Conservation (phyloP, 2,888 invertebrate species). For the Drosophila vallismaia region DNA sequence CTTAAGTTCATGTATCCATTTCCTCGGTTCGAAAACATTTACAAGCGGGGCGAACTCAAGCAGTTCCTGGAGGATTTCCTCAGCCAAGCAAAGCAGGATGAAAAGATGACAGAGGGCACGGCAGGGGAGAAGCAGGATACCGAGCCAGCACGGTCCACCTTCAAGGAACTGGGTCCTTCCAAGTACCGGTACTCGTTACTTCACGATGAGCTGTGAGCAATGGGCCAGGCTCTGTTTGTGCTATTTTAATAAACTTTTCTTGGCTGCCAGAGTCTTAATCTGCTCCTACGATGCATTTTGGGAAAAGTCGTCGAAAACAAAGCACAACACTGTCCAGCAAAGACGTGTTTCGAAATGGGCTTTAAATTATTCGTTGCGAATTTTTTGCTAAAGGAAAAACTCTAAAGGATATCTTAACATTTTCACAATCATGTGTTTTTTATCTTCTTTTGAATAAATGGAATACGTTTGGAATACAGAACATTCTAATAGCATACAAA, state of each 20-base stretch:
- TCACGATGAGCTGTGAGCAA: slow-evolving; percentile 53
- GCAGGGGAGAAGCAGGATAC: neutral
- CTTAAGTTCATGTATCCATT: slow-evolving; percentile 50
- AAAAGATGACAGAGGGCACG: neutral
- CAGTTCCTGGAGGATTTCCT: slow-evolving; percentile 45
- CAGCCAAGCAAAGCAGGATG: neutral
- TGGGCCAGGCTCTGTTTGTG: slow-evolving; percentile 10
- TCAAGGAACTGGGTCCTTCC: slow-evolving; percentile 62
- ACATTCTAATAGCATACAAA: neutral
- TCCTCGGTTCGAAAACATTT: slow-evolving; percentile 40
- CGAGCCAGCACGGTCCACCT: slow-evolving; percentile 46
- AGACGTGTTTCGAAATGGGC: neutral
- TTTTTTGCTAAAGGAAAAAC: no score
- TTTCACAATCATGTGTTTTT: neutral
- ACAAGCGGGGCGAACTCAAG: slow-evolving; percentile 50
- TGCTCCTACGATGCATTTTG: slow-evolving; percentile 13
- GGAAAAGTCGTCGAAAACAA: slow-evolving; percentile 16
- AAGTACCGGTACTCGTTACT: slow-evolving; percentile 60
- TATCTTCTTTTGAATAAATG: neutral
- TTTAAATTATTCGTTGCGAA: neutral
- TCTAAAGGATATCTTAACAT: no score
- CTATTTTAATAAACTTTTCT: slow-evolving; percentile 55
- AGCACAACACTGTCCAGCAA: neutral
- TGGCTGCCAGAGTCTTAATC: slow-evolving; percentile 58
- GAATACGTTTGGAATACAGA: neutral